Evolutionary conservation across 2,888 invertebrate species (phyloP), one percentile per base, ranked within the genome.

Genomic region (Pycnomerus fuliginosus): DNA sequence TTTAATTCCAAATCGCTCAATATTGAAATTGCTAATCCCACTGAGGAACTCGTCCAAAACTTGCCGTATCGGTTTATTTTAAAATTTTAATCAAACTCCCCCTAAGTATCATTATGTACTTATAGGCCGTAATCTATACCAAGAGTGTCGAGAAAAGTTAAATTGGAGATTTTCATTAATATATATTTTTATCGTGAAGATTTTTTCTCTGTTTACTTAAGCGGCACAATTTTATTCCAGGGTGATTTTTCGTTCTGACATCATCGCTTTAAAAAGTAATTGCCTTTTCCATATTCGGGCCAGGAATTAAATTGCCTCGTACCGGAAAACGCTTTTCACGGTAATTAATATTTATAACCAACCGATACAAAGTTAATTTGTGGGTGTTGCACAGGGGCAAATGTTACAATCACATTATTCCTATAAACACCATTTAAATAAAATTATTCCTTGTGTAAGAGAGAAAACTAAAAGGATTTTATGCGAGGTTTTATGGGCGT

Each of bases 161-260:
- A 51, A 48, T 53, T 53, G 48, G 47, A 46, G 39, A 48, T 47
- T 51, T 44, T 39, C 39, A 45, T 52, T 50, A 44, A 44, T 33
- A 50, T 25, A 43, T 44, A 44, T 48, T 48, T 48, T 42, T 45
- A 44, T 17, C 36, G 40, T 27, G 40, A 43, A 28, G 28, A 30
- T 27, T 38, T 33, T 16, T 15, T 30, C 42, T 13, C 35, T 36
- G 42, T 36, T 43, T 43, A 43, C 36, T 34, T 42, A 27, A 36
- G 30, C 27, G 16, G 20, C 11, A 8, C 14, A 12, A 14, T 27
- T 36, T 22, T 10, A 30, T 30, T 14, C 23, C 15, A 11, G 33
- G 13, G 20, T 30, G 23, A 36, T 43, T 25, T 30, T 15, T 13
- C 25, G 24, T 31, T 27, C 36, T 43, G 36, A 36, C 32, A 36